Conservation (phyloP, 2,113 vertebrate genomes). For the Terrapene triunguis region DNA sequence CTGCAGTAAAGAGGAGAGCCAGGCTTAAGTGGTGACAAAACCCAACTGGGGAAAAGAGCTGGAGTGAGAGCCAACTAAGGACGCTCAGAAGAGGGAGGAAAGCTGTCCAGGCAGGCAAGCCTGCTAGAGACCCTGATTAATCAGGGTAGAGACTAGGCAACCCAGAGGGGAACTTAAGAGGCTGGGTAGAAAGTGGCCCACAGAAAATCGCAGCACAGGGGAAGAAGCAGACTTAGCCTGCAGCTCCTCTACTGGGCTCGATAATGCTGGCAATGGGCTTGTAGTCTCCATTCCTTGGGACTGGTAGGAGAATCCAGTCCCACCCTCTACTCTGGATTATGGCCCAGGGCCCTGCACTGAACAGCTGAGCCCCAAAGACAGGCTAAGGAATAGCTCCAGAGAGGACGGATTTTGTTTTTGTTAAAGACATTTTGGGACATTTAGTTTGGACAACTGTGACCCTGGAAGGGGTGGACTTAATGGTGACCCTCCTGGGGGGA, state of each 20-base stretch:
- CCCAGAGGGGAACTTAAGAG: background rate
- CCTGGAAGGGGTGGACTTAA: background rate
- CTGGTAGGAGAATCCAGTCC: too few relatives aligned
- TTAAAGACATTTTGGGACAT: background rate
- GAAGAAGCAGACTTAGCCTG: background rate
- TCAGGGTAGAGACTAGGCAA: background rate
- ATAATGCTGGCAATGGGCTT: background rate
- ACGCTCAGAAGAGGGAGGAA: background rate
- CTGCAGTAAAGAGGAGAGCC: background rate
- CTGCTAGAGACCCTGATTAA: background rate
- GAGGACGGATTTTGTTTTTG: background rate
- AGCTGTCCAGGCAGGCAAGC: background rate
- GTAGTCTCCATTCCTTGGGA: background rate
- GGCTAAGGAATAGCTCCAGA: background rate
- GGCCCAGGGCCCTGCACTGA: background rate
- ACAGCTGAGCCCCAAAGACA: background rate
- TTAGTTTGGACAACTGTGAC: background rate
- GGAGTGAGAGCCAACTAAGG: background rate
- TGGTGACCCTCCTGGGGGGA: background rate
- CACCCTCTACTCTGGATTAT: background rate
- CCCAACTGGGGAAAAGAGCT: background rate
- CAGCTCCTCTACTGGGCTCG: background rate
- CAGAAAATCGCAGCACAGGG: background rate
- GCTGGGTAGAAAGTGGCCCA: background rate
- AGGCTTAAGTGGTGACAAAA: background rate